Evolutionary conservation across 2,888 invertebrate genomes (phyloP), one percentile per base, ranked within the genome.

Genomic region (Conchocele bisecta): DNA sequence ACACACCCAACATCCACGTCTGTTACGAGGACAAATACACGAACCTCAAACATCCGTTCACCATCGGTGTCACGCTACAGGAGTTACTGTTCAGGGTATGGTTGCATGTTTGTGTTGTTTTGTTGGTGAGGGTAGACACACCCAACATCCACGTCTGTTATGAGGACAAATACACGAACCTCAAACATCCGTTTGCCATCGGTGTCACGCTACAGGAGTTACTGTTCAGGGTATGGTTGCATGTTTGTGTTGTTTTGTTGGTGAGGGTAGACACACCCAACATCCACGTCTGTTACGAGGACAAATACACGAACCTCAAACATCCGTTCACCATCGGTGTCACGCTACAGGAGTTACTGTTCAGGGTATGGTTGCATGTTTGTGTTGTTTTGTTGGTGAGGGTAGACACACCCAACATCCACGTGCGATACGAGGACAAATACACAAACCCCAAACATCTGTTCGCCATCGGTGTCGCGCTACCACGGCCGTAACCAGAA

Each of bases 41-140:
- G 37, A 92, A 93, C 83, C 91, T 92, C 1, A 82, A 88, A 56
- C 85, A 90, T 33, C 93, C 93, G 1, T 93, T 93, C 84, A 89
- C 92, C 28, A 87, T 97, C 82, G 99, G 99, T 15, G 92, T 98
- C 61, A 97, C 98, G 0, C 93, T 99, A 11, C 94, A 95, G 87
- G 95, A 95, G 83, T 93, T 99, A 31, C 94, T 95, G 75, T 94
- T 99, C 69, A 95, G 96, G 89, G 92, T 92, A 59, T 17, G 72
- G 65, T 22, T 6, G 22, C 37, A 35, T 35, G 11, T 11, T 35
- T 11, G 11, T 35, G 37, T 35, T 35, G n/a, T 11, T n/a, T n/a
- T 35, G 11, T 35, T 35, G 11, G 11, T 2, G 90, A 90, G 26
- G 89, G 93, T 15, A n/a, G n/a, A n/a, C n/a, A n/a, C n/a, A n/a